Conservation (phyloP, 1,140 invertebrate genomes). For the Caerostris extrusa region DNA sequence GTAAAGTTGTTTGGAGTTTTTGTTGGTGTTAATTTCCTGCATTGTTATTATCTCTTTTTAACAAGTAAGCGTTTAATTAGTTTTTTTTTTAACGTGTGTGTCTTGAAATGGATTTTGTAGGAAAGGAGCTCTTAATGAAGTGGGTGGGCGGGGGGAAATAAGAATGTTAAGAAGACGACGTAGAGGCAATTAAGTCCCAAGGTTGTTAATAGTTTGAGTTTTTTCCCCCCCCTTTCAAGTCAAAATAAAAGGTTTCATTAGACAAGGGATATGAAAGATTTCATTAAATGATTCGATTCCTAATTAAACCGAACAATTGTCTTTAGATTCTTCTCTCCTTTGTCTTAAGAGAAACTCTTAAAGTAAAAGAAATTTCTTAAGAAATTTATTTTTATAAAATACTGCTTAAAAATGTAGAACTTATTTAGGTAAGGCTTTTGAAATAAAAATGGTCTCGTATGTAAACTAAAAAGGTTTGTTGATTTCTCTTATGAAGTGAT, state of each 20-base stretch:
- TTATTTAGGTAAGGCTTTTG: no score
- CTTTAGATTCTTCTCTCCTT: no score
- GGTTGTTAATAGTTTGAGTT: neutral
- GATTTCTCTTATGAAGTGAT: no score
- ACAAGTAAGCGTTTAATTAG: slow-evolving; percentile 40
- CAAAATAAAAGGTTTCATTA: neutral
- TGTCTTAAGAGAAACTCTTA: no score
- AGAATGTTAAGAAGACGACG: slow-evolving; percentile 11
- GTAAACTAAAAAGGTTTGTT: no score
- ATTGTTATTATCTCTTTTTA: slow-evolving; percentile 29
- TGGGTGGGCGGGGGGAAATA: neutral
- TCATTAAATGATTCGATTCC: no score
- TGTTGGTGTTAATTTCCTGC: neutral
- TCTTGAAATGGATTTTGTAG: slow-evolving; percentile 6
- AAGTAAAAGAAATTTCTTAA: no score
- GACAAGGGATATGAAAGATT: neutral
- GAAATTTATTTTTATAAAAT: no score
- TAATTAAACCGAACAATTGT: no score
- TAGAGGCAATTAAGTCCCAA: neutral
- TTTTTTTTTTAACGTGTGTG: neutral
- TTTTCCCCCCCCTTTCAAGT: neutral
- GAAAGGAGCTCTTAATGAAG: neutral
- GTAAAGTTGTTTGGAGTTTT: slow-evolving; percentile 1
- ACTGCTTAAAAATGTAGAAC: no score
- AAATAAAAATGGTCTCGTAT: no score